Base-by-base conservation (phyloP, 2,888 invertebrate genomes). In the Gastracanthus pulcherrimus region DNA sequence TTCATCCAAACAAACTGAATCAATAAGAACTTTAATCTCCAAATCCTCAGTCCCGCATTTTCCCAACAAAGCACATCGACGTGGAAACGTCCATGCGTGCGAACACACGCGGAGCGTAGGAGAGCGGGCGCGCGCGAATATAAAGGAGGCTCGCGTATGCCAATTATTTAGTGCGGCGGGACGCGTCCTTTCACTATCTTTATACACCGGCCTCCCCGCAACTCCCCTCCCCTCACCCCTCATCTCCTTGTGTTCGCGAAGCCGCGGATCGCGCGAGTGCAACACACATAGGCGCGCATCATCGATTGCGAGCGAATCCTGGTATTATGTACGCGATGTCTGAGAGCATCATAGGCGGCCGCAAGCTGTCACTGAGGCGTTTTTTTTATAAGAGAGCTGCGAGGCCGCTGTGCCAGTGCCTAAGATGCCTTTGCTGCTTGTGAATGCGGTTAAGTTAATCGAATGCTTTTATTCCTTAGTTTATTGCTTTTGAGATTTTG, bases 151-250 rank as follows among this genome's bases (percentile, higher is more conserved):
- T 55, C 66, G 76, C 45, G 69, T 70, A 77, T 70, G 70, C 60
- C 77, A 77, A 77, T 77, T 77, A 77, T 77, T 70, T 77, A 70
- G 69, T 70, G 62, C 69, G 76, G 31, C 48, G 64, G 69, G 48
- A 16, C 72, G 31, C 48, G 69, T 77, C 77, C 77, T 77, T 77
- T 76, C 76, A 76, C 76, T 78, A 64, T 71, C 51, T 55, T n/a
- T 55, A 48, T 31, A 13, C 19, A 29, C 23, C 51, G 16, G 31
- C 45, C 55, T 72, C 55, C 48, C 34, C 41, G 58, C 76, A 48
- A 11, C 31, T 11, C 38, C 9, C 51, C 7, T 23, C 55, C 60
- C 55, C 48, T 41, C 41, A 58, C 76, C 34, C 16, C 31, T 11
- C 38, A 6, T 38, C 7, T 23, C 55, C 55, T 55, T 5, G 13